Base-by-base conservation (phyloP, 2,797 vertebrate genomes). In the Siniperca obscura region DNA sequence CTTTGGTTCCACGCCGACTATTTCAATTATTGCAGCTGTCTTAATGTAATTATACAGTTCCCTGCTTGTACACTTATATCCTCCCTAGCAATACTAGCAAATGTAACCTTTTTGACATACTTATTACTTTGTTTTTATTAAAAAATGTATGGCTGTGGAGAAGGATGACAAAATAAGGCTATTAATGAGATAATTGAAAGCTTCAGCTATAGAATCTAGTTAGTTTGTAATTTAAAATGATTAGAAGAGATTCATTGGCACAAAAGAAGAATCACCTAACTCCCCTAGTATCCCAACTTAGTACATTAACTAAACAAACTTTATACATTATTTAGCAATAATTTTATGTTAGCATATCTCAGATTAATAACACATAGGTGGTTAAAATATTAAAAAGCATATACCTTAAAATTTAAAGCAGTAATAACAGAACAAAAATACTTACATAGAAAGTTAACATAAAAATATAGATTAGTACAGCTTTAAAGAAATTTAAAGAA, bases 1-100 rank as follows among this genome's bases (percentile, higher is more conserved):
- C 61, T 68, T 74, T 22, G 44, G 56, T 74, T 74, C 80, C 69
- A 86, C 11, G 9, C 68, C 60, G 67, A 75, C 79, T 74, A 48
- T 74, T 76, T 68, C 34, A 75, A 82, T 82, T 52, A 60, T 25
- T 76, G 7, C 44, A 73, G 22, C 56, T 30, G 52, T 53, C 22
- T 36, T 65, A 50, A 55, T 72, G 53, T 80, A 75, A 83, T 81
- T 78, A 78, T 36, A 71, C n/a, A 67, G 74, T 81, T 71, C 27
- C 70, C 50, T 50, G 60, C 11, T n/a, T 53, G 17, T 53, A 27
- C 27, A 10, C 3, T 9, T 42, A 19, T 46, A 55, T 48, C 4
- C 1, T 60, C 10, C 7, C 10, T n/a, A n/a, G n/a, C 14, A 44
- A 1, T 10, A 62, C 9, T 14, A 25, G 8, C 5, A 56, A 79